Evolutionary conservation across 2,113 vertebrate species (phyloP).

Genomic region (Python bivittatus): DNA sequence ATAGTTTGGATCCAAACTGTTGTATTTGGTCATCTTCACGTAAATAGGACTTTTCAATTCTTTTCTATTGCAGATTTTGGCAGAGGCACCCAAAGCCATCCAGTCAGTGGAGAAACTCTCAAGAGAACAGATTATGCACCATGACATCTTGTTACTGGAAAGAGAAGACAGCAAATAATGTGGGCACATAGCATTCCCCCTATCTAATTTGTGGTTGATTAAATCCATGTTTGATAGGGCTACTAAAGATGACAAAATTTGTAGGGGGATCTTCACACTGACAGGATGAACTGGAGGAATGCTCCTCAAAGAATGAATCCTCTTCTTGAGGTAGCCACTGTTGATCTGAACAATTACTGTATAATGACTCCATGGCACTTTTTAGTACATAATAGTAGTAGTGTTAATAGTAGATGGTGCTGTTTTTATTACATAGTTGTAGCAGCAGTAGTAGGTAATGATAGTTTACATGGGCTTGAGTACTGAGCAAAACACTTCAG

Average conservation of each 20-base stretch:
- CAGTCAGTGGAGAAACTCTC: neutral
- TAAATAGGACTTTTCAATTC: neutral
- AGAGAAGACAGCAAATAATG: neutral
- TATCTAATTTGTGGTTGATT: neutral
- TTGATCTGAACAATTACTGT: neutral
- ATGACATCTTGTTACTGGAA: neutral
- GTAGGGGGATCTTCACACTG: neutral
- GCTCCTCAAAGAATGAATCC: neutral
- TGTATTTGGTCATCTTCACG: neutral
- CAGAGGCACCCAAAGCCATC: neutral
- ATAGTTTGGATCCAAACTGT: neutral
- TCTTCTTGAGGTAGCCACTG: neutral
- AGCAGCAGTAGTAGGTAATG: neutral
- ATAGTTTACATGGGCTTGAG: neutral
- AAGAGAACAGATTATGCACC: neutral
- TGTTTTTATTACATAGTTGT: neutral
- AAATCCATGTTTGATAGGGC: neutral
- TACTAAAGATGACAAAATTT: neutral
- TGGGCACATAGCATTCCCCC: neutral
- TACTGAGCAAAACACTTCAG: neutral
- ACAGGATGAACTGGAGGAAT: neutral
- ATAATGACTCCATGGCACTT: neutral
- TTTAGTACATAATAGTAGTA: neutral
- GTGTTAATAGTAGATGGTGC: neutral
- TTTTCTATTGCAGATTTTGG: neutral